Evolutionary conservation across 2,113 vertebrate species (phyloP).

Genomic region (Rhinolophus ferrumequinum): DNA sequence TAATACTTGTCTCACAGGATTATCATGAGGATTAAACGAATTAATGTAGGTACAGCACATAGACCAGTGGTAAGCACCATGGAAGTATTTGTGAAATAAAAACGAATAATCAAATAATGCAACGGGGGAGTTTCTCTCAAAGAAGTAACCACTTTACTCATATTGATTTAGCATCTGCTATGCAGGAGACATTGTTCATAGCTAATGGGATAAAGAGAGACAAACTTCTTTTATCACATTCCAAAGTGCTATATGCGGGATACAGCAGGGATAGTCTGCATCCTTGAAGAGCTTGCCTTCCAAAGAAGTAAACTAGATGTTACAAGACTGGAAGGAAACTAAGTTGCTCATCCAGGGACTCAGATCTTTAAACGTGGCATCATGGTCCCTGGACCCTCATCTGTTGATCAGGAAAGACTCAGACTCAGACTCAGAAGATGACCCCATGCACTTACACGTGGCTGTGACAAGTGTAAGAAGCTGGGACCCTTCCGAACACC

Average conservation of each 20-base stretch:
- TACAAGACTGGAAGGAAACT: background rate
- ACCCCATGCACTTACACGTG: background rate
- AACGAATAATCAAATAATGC: background rate
- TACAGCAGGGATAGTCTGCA: background rate
- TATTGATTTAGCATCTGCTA: background rate
- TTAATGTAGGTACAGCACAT: background rate
- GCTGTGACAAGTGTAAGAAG: background rate
- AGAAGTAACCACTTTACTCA: background rate
- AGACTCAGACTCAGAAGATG: background rate
- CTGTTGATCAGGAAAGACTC: background rate
- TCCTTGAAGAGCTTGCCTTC: background rate
- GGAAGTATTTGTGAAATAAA: background rate
- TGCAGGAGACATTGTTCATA: background rate
- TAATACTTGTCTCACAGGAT: background rate
- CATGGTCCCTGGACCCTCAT: background rate
- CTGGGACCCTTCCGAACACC: background rate
- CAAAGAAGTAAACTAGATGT: background rate
- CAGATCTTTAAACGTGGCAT: background rate
- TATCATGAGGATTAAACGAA: background rate
- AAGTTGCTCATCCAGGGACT: background rate
- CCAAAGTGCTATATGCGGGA: background rate
- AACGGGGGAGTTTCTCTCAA: background rate
- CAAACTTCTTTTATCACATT: background rate
- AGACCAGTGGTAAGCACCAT: background rate
- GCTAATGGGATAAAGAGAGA: background rate